Evolutionary conservation across 1,140 invertebrate species (phyloP).

Genomic region (Monomorium pharaonis): DNA sequence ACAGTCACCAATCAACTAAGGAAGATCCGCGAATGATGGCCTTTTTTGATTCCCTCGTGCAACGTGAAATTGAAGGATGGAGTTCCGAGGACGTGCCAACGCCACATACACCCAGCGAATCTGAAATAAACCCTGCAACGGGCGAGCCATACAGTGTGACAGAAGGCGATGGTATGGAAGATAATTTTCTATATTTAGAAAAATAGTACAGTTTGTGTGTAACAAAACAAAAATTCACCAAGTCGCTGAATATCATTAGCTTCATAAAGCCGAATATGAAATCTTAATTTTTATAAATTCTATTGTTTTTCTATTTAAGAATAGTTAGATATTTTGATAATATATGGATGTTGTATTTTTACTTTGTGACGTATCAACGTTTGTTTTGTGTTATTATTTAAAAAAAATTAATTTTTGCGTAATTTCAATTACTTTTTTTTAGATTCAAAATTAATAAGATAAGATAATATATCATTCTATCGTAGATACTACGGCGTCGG

Average conservation of each 20-base stretch:
- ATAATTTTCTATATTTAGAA: neutral
- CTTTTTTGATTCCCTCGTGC: conserved; percentile 97
- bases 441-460: neutral
- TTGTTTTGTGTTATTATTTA: neutral
- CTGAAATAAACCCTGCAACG: conserved; percentile 74
- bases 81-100: conserved; percentile 79
- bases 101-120: conserved; percentile 77
- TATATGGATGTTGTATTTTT: neutral
- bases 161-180: conserved; percentile 78
- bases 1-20: conserved; percentile 92
- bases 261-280: neutral
- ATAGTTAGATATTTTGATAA: neutral
- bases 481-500: conserved; percentile 74
- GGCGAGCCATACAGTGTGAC: conserved; percentile 72
- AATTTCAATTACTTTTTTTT: neutral
- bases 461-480: conserved; percentile 8
- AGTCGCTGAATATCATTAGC: neutral
- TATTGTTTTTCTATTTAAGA: neutral
- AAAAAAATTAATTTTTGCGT: neutral
- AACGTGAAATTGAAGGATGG: conserved; percentile 94
- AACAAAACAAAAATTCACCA: neutral
- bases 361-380: neutral
- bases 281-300: neutral
- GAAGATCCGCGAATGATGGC: conserved; percentile 98
- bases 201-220: neutral